Evolutionary conservation across 2,113 vertebrate species (phyloP).

Genomic region (Megaceryle maxima): DNA sequence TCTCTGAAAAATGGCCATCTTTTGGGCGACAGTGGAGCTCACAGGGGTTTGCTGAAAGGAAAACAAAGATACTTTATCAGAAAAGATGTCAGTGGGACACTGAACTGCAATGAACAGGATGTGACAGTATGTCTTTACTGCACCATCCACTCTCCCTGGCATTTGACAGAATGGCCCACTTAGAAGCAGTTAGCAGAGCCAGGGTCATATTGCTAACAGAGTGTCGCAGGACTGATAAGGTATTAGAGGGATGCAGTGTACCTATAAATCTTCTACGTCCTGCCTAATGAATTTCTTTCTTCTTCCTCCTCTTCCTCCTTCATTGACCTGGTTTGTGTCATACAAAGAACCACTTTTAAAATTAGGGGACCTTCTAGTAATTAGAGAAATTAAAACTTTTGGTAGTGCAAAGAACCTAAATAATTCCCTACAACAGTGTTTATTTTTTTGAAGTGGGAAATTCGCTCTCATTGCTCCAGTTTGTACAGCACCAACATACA

Average conservation of each 20-base stretch:
- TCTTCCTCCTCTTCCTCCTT: background rate
- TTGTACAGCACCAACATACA: background rate
- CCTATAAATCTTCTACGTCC: background rate
- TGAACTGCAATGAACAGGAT: background rate
- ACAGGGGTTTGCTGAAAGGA: slow-evolving; percentile 85
- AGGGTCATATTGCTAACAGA: background rate
- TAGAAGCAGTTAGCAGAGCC: background rate
- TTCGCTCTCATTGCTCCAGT: background rate
- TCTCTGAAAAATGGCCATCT: slow-evolving; percentile 88
- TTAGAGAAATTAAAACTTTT: background rate
- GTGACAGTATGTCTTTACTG: background rate
- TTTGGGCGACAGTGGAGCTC: slow-evolving; percentile 91
- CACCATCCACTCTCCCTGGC: background rate
- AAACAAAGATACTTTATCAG: background rate
- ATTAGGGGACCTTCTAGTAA: background rate
- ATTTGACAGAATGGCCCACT: background rate
- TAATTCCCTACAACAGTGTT: background rate
- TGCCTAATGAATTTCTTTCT: background rate
- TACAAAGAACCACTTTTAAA: background rate
- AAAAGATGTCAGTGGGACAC: background rate
- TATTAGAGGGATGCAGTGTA: background rate
- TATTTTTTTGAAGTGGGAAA: background rate
- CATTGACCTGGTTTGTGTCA: background rate
- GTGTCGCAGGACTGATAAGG: background rate
- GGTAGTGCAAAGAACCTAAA: background rate